Conservation (phyloP, 37 sponge, comb jelly and placozoan species). For the Agelas oroides region DNA sequence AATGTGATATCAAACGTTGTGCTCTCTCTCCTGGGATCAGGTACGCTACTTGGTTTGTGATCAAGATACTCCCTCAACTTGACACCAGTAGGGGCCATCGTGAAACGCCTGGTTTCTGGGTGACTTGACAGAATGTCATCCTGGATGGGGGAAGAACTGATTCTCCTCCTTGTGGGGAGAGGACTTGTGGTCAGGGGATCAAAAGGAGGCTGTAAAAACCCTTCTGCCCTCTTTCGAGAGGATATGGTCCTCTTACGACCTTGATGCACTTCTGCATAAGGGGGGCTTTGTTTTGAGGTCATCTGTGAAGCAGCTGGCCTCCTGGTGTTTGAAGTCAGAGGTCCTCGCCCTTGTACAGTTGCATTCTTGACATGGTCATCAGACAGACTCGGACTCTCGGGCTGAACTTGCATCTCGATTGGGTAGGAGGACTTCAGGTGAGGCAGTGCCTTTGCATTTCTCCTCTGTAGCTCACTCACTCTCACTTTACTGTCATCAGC, state of each 20-base stretch:
- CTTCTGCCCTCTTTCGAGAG: neutral
- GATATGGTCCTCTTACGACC: neutral
- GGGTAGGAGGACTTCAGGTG: constrained; percentile 84
- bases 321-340: neutral
- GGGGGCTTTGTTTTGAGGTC: neutral
- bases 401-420: constrained; percentile 72
- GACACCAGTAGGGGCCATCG: constrained; percentile 8
- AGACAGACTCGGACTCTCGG: constrained; percentile 25
- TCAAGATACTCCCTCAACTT: constrained; percentile 51
- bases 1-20: constrained; percentile 54
- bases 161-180: neutral
- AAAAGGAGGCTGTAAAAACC: neutral
- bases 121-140: neutral
- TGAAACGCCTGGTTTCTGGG: neutral
- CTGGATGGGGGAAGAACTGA: constrained; percentile 41
- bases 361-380: constrained; percentile 27
- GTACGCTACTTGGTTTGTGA: neutral
- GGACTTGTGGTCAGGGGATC: constrained; percentile 1
- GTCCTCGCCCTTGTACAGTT: no score
- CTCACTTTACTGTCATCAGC: constrained; percentile 18
- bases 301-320: neutral
- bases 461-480: constrained; percentile 58
- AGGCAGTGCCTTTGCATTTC: constrained; percentile 65
- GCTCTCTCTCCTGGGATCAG: neutral
- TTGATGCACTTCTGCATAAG: neutral